Conservation (phyloP, 1,140 invertebrate genomes). For the Macrocentrus cingulum region DNA sequence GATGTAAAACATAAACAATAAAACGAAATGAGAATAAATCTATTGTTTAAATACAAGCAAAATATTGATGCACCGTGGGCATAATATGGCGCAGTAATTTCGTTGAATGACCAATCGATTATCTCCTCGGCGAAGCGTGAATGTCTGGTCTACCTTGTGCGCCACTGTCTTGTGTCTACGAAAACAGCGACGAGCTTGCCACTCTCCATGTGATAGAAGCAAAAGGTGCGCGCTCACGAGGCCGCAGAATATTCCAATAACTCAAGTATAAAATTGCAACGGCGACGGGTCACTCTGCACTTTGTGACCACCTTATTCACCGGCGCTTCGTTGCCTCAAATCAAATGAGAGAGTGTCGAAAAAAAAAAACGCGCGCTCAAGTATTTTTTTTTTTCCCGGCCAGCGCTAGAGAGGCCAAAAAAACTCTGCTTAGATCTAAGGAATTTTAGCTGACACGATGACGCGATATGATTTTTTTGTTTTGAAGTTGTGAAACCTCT, state of each 20-base stretch:
- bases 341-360: constrained; percentile 8
- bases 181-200: too few species aligned
- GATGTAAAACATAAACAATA: too few species aligned
- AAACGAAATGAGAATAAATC: too few species aligned
- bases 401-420: neutral
- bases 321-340: constrained; percentile 3
- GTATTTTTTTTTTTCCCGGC: constrained; percentile 5
- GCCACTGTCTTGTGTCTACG: constrained; percentile 20
- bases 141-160: constrained; percentile 11
- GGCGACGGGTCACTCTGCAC: constrained; percentile 18
- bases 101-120: constrained; percentile 30
- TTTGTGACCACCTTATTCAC: constrained; percentile 15
- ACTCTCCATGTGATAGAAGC: neutral
- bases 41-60: too few species aligned
- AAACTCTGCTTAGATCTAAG: neutral
- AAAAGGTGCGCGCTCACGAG: neutral
- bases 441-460: neutral
- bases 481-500: neutral
- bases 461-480: neutral
- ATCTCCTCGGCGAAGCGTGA: constrained; percentile 31
- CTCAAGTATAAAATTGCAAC: constrained; percentile 32
- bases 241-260: constrained; percentile 20
- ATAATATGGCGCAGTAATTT: constrained; percentile 12
- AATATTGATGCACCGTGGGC: too few species aligned
- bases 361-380: constrained; percentile 20